Base-by-base conservation (phyloP, 2,888 invertebrate genomes). In the Scelioninae gen. 1 region DNA sequence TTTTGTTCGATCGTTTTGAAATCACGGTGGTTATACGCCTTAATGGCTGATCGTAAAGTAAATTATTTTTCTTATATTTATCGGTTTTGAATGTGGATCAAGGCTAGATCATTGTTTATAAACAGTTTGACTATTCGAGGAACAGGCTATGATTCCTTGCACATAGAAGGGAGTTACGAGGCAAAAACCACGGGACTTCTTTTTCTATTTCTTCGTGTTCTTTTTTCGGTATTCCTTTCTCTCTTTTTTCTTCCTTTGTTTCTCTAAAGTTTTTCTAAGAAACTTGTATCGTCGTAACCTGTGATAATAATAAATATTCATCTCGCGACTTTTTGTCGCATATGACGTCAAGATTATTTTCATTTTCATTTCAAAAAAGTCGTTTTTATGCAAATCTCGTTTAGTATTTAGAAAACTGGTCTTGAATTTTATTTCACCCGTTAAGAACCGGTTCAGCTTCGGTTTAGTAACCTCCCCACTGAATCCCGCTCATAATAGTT, bases 391-490 rank as follows among this genome's bases (percentile, higher is more conserved):
- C 53, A 72, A 72, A 79, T 66, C 60, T 16, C 51, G 56, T 58
- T 65, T 38, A 56, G 23, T 58, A 58, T 72, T 79, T 79, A 79
- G 79, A 79, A 79, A 79, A 79, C 79, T 72, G 79, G 79, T 79
- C 79, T 56, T 72, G 79, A 72, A 72, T 79, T 79, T 72, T 65
- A 79, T 71, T 71, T 72, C 62, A 47, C 45, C 77, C 65, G 43
- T 66, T 58, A 56, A 60, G 58, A 79, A 79, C 79, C 80, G 80
- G 80, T 80, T 75, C 43, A 31, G 53, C 58, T 43, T 74, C 80
- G 80, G 68, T 80, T 80, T 74, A 74, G 80, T 75, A 74, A 75
- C 69, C 63, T 75, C 80, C 72, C 79, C 68, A 74, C 72, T 72
- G 66, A 31, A 72, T 68, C 45, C 47, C 32, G 68, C 68, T 55